A percentile compares a stretch with the other conserved stretches of the same genome.
Evolutionary conservation across 2,113 vertebrate genomes (phyloP).

Genomic region (Percopsis transmontana): DNA sequence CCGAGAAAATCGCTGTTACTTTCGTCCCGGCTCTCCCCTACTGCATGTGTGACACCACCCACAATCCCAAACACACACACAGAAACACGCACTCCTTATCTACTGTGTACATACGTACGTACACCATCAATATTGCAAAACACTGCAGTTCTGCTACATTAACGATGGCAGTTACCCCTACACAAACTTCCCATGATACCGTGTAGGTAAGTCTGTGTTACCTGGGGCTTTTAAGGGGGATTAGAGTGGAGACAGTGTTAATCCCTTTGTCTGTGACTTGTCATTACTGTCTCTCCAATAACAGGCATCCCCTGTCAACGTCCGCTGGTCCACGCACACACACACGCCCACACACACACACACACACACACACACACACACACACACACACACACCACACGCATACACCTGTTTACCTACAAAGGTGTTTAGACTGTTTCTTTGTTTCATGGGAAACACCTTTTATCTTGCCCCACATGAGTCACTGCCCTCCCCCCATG

Average conservation of each 20-base stretch:
- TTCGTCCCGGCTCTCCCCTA: no score
- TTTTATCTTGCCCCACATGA: slow-evolving; percentile 72
- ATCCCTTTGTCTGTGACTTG: slow-evolving; percentile 77
- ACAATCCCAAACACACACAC: not conserved
- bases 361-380: slow-evolving; percentile 24
- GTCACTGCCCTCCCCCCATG: slow-evolving; percentile 46
- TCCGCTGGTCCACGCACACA: slow-evolving; percentile 20
- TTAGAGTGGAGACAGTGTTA: slow-evolving; percentile 76
- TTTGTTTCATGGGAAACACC: slow-evolving; percentile 75
- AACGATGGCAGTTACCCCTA: not conserved
- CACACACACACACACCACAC: slow-evolving; percentile 39
- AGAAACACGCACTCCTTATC: not conserved
- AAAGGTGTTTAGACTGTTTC: slow-evolving; percentile 73
- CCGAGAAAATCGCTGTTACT: no score
- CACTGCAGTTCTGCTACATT: no score
- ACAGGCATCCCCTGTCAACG: slow-evolving; percentile 51
- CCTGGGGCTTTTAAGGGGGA: slow-evolving; percentile 70
- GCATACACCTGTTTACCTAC: slow-evolving; percentile 49
- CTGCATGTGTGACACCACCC: slow-evolving; percentile 26
- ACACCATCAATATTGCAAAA: no score
- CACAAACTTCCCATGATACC: slow-evolving; percentile 2
- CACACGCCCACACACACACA: slow-evolving; percentile 29
- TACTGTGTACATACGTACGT: no score
- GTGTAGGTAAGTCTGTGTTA: slow-evolving; percentile 40
- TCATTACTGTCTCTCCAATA: slow-evolving; percentile 66